These are phyloP conservation scores for Anhinga rufa DNA, from an alignment of 2,113 vertebrate species.

Conservation along the genomic window DNA sequence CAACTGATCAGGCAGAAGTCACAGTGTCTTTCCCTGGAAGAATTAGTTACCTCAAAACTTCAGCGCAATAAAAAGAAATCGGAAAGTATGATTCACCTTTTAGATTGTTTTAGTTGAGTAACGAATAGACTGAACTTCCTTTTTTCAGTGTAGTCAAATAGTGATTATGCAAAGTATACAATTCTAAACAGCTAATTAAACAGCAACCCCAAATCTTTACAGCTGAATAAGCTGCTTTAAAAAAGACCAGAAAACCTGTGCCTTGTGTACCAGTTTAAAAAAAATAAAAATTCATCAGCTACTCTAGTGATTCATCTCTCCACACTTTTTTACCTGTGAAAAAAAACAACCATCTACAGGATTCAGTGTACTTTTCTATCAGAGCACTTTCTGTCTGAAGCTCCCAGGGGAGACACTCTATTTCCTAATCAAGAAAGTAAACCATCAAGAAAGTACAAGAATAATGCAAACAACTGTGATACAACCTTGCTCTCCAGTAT, in stretches of 20 bases:
- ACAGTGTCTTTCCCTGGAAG: not conserved
- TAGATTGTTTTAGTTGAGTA: conserved; percentile 33
- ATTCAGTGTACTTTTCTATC: not conserved
- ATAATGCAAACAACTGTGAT: not conserved
- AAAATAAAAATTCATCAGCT: not conserved
- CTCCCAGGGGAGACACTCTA: not conserved
- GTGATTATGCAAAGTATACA: conserved; percentile 27
- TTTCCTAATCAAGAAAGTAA: not conserved
- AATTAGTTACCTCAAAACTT: not conserved
- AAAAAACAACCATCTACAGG: not conserved
- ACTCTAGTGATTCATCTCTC: not conserved
- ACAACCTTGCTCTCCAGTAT: not conserved
- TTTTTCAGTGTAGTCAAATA: conserved; percentile 36
- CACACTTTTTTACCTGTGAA: not conserved
- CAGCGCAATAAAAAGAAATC: not conserved
- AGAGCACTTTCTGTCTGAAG: not conserved
- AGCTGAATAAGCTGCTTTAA: not conserved
- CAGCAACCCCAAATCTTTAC: conserved; percentile 5
- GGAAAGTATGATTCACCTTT: not conserved
- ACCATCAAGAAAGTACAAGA: not conserved
- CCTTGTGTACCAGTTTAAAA: not conserved
- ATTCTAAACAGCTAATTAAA: conserved; percentile 51
- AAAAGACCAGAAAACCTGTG: not conserved
- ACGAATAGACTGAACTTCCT: not conserved
- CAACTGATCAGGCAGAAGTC: not conserved